These are phyloP conservation scores for Siderastrea radians DNA, from an alignment of 92 coral and sea anemone genomes.

Conservation along the genomic window DNA sequence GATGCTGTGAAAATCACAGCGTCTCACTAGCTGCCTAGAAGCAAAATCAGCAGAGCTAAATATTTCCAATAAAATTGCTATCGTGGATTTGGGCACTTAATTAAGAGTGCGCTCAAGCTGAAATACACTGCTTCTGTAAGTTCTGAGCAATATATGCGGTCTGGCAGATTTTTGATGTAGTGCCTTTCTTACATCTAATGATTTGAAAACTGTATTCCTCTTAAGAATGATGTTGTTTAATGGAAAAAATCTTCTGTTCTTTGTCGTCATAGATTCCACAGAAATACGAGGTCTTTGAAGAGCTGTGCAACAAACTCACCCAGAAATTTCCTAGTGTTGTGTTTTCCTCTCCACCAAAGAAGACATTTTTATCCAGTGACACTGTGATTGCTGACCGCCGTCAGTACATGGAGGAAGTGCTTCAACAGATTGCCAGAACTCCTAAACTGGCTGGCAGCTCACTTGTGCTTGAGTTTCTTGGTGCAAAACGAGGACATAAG, in stretches of 20 bases:
- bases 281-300: constrained; percentile 92
- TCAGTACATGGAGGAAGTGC: constrained; percentile 80
- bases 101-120: too few relatives aligned
- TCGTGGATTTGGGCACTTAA: too few relatives aligned
- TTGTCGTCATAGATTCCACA: constrained; percentile 79
- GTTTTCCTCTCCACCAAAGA: constrained; percentile 87
- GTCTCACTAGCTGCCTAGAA: too few relatives aligned
- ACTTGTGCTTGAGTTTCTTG: constrained; percentile 86
- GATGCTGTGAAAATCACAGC: too few relatives aligned
- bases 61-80: too few relatives aligned
- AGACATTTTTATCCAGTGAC: constrained; percentile 81
- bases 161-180: too few relatives aligned
- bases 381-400: constrained; percentile 81
- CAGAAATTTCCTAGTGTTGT: constrained; percentile 94
- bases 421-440: constrained; percentile 86
- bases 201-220: neutral
- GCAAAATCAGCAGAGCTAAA: too few relatives aligned
- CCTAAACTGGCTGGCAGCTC: constrained; percentile 95
- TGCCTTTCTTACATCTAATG: too few relatives aligned
- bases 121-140: too few relatives aligned
- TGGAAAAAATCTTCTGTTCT: too few relatives aligned
- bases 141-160: too few relatives aligned
- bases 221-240: neutral
- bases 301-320: constrained; percentile 81
- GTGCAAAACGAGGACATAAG: constrained; percentile 71